A percentile compares a stretch with the other conserved stretches of the same genome.
Evolutionary conservation across 2,888 invertebrate genomes (phyloP).

Genomic region (Thumatha senex): DNA sequence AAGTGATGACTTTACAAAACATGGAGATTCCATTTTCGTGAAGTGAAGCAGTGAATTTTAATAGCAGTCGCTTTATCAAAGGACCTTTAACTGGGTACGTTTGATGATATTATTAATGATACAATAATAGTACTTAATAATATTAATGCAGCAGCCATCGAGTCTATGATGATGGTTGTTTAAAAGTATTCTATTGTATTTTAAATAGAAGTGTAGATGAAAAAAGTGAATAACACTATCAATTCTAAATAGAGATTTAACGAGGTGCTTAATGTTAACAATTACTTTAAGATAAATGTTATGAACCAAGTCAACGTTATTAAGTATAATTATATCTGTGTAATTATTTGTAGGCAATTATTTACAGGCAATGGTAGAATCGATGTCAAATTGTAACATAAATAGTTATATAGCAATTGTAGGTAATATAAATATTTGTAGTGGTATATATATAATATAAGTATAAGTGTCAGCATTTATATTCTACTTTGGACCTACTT

Average conservation of each 20-base stretch:
- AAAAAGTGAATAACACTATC: too few species aligned
- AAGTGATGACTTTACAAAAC: conserved; percentile 9
- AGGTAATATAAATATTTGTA: background rate
- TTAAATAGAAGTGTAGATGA: too few species aligned
- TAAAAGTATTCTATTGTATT: too few species aligned
- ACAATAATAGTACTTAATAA: too few species aligned
- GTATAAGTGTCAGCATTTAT: too few species aligned
- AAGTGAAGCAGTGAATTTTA: conserved; percentile 7
- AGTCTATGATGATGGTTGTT: too few species aligned
- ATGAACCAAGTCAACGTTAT: conserved; percentile 28
- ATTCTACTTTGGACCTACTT: too few species aligned
- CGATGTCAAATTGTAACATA: conserved; percentile 13
- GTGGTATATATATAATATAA: background rate
- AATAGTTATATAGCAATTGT: background rate
- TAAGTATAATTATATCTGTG: conserved; percentile 4
- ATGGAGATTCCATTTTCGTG: conserved; percentile 4
- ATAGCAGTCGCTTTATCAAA: conserved; percentile 3
- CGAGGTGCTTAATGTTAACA: conserved; percentile 31
- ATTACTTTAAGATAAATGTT: conserved; percentile 19
- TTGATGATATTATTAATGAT: conserved; percentile 36
- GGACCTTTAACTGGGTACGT: conserved; percentile 17
- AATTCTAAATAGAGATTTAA: too few species aligned
- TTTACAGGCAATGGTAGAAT: background rate
- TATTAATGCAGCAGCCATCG: too few species aligned
- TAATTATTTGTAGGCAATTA: conserved; percentile 7